Evolutionary conservation across 2,113 vertebrate species (phyloP).

Genomic region (Corythaeola cristata): DNA sequence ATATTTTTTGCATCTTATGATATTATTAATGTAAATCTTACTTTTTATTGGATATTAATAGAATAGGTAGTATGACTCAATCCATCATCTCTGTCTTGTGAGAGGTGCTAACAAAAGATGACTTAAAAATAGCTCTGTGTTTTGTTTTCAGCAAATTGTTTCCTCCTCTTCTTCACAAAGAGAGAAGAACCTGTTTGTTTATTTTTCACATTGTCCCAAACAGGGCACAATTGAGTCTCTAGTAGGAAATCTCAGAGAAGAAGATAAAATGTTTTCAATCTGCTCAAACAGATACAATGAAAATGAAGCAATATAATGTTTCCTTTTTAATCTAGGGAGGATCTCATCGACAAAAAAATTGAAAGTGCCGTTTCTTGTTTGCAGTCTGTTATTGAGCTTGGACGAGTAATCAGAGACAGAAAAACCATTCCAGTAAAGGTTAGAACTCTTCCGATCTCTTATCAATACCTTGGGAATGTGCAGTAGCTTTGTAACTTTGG

Average conservation of each 20-base stretch:
- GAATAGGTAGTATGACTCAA: background rate
- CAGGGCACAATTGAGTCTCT: background rate
- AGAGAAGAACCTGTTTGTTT: background rate
- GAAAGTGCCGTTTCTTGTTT: slow-evolving; percentile 91
- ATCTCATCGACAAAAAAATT: slow-evolving; percentile 91
- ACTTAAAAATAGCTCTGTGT: background rate
- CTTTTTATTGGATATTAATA: background rate
- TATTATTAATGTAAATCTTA: background rate
- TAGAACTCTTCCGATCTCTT: background rate
- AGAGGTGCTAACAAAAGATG: slow-evolving; percentile 7
- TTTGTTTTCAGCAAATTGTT: slow-evolving; percentile 15
- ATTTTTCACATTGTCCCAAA: background rate
- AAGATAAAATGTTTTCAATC: background rate
- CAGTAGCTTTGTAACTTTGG: background rate
- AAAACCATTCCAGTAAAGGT: slow-evolving; percentile 97
- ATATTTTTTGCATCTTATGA: background rate
- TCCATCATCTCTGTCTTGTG: background rate
- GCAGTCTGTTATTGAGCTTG: slow-evolving; percentile 98
- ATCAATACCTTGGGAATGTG: background rate
- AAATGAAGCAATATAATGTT: background rate
- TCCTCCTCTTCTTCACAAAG: background rate
- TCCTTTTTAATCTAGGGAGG: slow-evolving; percentile 77
- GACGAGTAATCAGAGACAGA: slow-evolving; percentile 94
- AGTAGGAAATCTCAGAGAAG: background rate
- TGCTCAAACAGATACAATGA: background rate